These are phyloP conservation scores for Poecilus cupreus DNA, from an alignment of 2,888 invertebrate genomes.

Conservation along the genomic window DNA sequence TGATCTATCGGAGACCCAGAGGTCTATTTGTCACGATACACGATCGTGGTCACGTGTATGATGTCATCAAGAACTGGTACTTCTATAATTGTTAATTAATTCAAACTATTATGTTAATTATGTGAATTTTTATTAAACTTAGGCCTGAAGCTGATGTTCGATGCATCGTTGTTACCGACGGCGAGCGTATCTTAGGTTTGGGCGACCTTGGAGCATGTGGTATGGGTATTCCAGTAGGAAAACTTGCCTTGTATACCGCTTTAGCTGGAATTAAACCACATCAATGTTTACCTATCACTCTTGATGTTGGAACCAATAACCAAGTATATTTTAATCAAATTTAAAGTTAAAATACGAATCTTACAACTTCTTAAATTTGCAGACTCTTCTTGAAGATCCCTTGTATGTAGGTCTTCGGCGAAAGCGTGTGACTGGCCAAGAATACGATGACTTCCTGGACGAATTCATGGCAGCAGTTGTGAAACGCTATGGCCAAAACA, in stretches of 20 bases:
- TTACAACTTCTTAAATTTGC: conserved; percentile 59
- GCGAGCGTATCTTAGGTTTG: conserved; percentile 96
- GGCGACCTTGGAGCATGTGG: conserved; percentile 98
- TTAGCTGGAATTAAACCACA: conserved; percentile 97
- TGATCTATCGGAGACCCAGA: conserved; percentile 94
- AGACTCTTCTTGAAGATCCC: conserved; percentile 92
- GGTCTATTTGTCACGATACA: conserved; percentile 97
- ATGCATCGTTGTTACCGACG: conserved; percentile 95
- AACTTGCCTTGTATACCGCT: conserved; percentile 96
- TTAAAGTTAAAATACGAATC: neutral
- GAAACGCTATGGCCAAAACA: conserved; percentile 89
- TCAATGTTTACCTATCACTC: conserved; percentile 93
- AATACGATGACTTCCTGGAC: conserved; percentile 95
- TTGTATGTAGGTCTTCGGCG: conserved; percentile 95
- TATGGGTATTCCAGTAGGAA: conserved; percentile 99
- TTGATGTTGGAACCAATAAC: conserved; percentile 97
- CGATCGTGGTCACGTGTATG: conserved; percentile 93
- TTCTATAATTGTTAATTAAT: conserved; percentile 66
- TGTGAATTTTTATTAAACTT: conserved; percentile 63
- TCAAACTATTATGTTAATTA: neutral
- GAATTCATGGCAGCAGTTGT: conserved; percentile 98
- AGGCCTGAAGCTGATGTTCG: conserved; percentile 91
- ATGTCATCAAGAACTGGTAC: conserved; percentile 94
- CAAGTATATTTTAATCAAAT: conserved; percentile 73
- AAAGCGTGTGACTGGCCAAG: conserved; percentile 86